Conservation (phyloP, 2,888 invertebrate genomes). For the Steinernema scapterisci region DNA sequence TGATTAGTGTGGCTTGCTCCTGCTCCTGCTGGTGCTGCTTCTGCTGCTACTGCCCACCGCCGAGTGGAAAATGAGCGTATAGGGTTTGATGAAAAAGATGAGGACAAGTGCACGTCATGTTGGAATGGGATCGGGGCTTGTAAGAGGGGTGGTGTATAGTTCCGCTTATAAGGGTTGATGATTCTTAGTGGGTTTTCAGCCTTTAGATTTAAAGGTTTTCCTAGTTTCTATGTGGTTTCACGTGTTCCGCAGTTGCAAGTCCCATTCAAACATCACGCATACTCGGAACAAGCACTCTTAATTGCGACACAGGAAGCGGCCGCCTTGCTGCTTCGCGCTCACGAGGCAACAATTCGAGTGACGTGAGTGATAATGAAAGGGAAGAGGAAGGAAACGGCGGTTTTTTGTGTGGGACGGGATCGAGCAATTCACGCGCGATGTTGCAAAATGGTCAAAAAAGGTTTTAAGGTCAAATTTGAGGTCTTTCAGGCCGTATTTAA, state of each 20-base stretch:
- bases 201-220: too few relatives aligned
- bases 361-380: not conserved
- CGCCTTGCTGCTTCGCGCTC: not conserved
- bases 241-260: too few relatives aligned
- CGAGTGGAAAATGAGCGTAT: not conserved
- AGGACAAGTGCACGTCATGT: not conserved
- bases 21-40: too few relatives aligned
- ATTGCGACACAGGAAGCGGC: not conserved
- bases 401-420: slow-evolving; percentile 19
- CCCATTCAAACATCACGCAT: not conserved
- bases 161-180: too few relatives aligned
- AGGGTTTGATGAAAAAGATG: not conserved
- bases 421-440: not conserved
- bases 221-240: too few relatives aligned
- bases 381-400: not conserved
- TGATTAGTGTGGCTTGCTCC: too few relatives aligned
- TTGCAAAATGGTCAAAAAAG: too few relatives aligned
- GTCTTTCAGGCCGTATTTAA: too few relatives aligned
- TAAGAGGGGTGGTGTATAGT: not conserved
- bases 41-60: too few relatives aligned
- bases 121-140: not conserved
- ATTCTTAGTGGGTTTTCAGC: not conserved
- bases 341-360: slow-evolving; percentile 3
- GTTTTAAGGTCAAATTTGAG: too few relatives aligned
- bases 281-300: not conserved